Evolutionary conservation across 1,140 invertebrate species (phyloP).

Genomic region (Tetramorium parvispinum): DNA sequence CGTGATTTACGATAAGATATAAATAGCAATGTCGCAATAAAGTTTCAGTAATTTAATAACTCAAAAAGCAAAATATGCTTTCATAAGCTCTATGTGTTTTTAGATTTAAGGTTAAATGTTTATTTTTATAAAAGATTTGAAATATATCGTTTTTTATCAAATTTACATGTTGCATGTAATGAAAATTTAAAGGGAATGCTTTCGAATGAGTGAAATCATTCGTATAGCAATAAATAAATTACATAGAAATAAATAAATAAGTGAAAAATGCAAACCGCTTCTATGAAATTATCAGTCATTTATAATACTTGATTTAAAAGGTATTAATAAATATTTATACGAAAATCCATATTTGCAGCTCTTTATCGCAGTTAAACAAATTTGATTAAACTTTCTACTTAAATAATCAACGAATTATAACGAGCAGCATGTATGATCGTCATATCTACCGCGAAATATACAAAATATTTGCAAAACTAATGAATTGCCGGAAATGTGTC

Average conservation of each 20-base stretch:
- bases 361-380: background rate
- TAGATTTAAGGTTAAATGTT: background rate
- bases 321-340: background rate
- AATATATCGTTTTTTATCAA: background rate
- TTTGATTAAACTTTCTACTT: constrained; percentile 11
- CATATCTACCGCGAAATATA: background rate
- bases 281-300: constrained; percentile 12
- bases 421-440: background rate
- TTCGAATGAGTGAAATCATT: background rate
- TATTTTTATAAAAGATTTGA: background rate
- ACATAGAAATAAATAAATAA: background rate
- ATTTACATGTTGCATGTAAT: constrained; percentile 1
- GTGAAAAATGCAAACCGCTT: background rate
- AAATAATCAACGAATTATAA: constrained; percentile 32
- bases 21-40: background rate
- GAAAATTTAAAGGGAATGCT: background rate
- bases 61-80: background rate
- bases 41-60: constrained; percentile 6
- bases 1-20: background rate
- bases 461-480: constrained; percentile 9
- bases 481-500: background rate
- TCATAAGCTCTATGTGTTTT: background rate
- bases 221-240: background rate
- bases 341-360: background rate
- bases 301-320: constrained; percentile 4